phyloP scores from a whole-genome alignment of 1,140 invertebrate species.

The Proales similis region DNA sequence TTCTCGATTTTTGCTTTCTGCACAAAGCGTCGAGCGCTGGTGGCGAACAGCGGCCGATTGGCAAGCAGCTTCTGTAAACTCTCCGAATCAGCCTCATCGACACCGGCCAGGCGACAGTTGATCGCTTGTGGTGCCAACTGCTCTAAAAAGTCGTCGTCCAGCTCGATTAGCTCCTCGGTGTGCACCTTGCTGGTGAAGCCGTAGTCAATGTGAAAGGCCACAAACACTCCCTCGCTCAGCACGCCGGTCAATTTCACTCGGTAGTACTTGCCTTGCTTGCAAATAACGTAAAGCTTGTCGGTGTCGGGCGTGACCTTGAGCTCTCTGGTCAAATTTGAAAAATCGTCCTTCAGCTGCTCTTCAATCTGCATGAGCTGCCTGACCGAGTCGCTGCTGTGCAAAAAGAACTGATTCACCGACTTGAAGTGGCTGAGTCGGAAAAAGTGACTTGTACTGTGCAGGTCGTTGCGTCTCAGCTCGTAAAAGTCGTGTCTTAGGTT shows the following conservation, averaged over 20 bases:
- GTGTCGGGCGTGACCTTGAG: background rate
- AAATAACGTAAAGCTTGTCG: slow-evolving; percentile 9
- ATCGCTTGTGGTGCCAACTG: slow-evolving; percentile 26
- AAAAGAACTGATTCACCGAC: too few species aligned
- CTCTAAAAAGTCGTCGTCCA: slow-evolving; percentile 5
- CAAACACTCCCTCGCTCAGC: background rate
- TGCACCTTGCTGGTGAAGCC: background rate
- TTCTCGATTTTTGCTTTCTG: slow-evolving; percentile 8
- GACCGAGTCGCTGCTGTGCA: too few species aligned
- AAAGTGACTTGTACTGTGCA: too few species aligned
- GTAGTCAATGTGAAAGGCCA: slow-evolving; percentile 21
- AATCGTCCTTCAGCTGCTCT: too few species aligned
- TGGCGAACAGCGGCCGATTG: too few species aligned
- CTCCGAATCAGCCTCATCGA: background rate
- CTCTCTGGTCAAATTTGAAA: background rate
- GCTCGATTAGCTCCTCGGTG: background rate
- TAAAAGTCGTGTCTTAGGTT: too few species aligned
- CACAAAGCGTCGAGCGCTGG: background rate
- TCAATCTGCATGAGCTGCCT: too few species aligned
- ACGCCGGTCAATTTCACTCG: background rate
- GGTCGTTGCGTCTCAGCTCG: too few species aligned
- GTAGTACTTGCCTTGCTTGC: background rate
- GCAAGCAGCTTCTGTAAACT: slow-evolving; percentile 4
- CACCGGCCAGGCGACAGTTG: background rate
- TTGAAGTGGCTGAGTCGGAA: too few species aligned